Conservation (phyloP, 2,888 invertebrate genomes). For the Subacronicta megacephala region DNA sequence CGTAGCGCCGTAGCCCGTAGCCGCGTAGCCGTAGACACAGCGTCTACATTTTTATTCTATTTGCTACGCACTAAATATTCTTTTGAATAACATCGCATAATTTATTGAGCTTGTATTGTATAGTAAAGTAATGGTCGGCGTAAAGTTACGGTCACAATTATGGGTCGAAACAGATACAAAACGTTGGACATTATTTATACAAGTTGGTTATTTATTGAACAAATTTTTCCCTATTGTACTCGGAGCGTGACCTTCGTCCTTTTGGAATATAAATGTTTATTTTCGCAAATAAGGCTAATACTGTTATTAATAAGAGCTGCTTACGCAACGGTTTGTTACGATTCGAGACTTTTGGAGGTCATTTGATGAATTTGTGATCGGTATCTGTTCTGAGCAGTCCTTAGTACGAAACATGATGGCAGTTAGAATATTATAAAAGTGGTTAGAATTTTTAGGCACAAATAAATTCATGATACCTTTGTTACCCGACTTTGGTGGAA, state of each 20-base stretch:
- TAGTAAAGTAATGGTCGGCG: constrained; percentile 46
- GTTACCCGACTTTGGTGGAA: no score
- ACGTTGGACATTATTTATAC: constrained; percentile 63
- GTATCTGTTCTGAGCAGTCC: background rate
- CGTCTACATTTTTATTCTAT: constrained; percentile 49
- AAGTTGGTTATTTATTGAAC: constrained; percentile 62
- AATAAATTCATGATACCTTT: no score
- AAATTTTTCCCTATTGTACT: constrained; percentile 53
- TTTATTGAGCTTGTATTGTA: constrained; percentile 54
- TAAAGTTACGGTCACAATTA: constrained; percentile 54
- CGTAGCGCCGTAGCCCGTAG: constrained; percentile 42
- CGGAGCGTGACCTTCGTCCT: constrained; percentile 37
- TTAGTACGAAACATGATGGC: no score
- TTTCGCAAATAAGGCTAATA: constrained; percentile 32
- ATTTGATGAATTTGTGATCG: constrained; percentile 8
- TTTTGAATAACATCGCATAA: constrained; percentile 42
- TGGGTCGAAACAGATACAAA: constrained; percentile 65
- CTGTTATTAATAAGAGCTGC: constrained; percentile 29
- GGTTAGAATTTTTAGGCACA: no score
- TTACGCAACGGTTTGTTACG: constrained; percentile 17
- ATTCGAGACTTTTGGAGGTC: constrained; percentile 13
- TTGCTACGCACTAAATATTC: constrained; percentile 50
- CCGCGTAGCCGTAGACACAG: constrained; percentile 34
- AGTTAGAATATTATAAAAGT: no score
- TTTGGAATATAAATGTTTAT: constrained; percentile 39